These are phyloP conservation scores for Antheraea assamensis DNA, from an alignment of 2,888 invertebrate genomes.

Conservation along the genomic window DNA sequence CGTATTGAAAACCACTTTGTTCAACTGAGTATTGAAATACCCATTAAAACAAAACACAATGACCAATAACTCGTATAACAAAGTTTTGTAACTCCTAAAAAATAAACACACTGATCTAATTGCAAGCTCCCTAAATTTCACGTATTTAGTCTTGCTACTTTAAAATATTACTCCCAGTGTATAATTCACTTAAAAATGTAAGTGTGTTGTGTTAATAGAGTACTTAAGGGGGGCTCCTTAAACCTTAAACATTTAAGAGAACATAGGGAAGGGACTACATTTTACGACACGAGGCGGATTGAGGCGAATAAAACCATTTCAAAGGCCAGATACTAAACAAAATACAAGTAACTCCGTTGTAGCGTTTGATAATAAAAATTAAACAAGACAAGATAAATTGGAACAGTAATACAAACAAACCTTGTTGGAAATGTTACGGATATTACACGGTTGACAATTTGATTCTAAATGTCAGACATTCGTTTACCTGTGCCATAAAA, in stretches of 20 bases:
- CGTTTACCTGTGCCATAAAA: not conserved
- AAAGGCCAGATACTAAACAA: slow-evolving; percentile 4
- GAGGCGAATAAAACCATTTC: not conserved
- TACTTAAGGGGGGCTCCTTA: not conserved
- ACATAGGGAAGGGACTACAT: not conserved
- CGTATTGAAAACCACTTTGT: not conserved
- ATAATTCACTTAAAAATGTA: not conserved
- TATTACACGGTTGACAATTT: not conserved
- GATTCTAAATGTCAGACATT: not conserved
- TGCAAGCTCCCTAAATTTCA: not conserved
- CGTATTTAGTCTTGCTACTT: not conserved
- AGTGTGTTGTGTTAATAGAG: no score
- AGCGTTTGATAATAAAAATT: slow-evolving; percentile 3
- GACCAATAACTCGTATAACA: not conserved
- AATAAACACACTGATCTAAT: not conserved
- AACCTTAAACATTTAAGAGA: not conserved
- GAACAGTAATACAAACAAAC: not conserved
- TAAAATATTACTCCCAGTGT: not conserved
- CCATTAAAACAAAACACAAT: not conserved
- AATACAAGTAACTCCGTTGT: not conserved
- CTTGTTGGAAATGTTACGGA: not conserved
- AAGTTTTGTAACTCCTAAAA: not conserved
- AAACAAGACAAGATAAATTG: not conserved
- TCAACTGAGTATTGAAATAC: not conserved
- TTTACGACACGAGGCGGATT: slow-evolving; percentile 12